Percentiles rank a stretch among this genome's conserved stretches.
These are phyloP conservation scores for Reticulitermes speratus DNA, from an alignment of 1,140 invertebrate genomes.

Conservation along the genomic window DNA sequence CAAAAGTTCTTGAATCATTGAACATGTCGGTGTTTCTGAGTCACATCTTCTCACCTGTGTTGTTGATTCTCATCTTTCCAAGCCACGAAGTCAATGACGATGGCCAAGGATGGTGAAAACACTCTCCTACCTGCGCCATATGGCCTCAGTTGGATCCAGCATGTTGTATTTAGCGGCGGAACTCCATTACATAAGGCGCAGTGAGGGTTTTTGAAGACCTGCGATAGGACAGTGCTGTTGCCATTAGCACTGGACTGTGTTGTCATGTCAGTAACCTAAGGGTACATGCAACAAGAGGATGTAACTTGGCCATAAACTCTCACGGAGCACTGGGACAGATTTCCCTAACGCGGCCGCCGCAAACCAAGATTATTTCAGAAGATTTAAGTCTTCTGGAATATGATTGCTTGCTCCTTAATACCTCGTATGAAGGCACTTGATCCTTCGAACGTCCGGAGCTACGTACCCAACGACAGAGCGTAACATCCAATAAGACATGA, in stretches of 20 bases:
- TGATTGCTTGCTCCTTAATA: too few species aligned
- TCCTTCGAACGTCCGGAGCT: too few species aligned
- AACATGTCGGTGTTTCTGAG: too few species aligned
- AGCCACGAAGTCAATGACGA: conserved; percentile 22
- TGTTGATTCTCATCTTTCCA: conserved; percentile 25
- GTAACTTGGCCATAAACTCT: neutral
- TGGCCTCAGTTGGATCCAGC: neutral
- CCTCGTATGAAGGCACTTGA: too few species aligned
- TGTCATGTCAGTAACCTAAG: neutral
- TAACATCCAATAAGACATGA: too few species aligned
- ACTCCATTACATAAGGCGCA: conserved; percentile 45
- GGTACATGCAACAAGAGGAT: neutral
- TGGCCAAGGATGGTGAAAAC: neutral
- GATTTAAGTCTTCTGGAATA: too few species aligned
- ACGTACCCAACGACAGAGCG: too few species aligned
- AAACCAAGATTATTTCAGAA: too few species aligned
- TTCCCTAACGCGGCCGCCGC: too few species aligned
- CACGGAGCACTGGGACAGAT: too few species aligned
- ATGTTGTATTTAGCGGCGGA: neutral
- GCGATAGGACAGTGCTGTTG: neutral
- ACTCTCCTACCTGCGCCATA: too few species aligned
- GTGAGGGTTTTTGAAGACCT: conserved; percentile 46
- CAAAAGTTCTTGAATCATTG: too few species aligned
- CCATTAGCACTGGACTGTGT: neutral
- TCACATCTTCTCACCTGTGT: neutral